Percentiles rank a stretch among this genome's conserved stretches.
These are phyloP conservation scores for Pterois miles DNA, from an alignment of 2,797 vertebrate species.

Conservation along the genomic window DNA sequence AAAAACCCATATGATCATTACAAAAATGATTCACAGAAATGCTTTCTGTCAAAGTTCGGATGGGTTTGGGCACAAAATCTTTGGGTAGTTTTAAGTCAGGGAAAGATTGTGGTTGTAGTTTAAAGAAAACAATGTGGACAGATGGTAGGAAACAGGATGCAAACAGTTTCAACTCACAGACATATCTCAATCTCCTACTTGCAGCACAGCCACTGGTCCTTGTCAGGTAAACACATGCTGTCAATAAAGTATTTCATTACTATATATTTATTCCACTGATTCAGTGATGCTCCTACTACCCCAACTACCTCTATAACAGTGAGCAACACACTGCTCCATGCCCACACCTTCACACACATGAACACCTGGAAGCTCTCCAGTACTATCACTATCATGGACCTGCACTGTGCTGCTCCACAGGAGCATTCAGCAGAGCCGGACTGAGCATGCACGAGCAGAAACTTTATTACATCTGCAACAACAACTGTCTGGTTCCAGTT, in stretches of 20 bases:
- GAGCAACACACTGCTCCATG: neutral
- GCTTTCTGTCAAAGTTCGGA: neutral
- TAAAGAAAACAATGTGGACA: neutral
- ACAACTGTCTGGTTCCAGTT: neutral
- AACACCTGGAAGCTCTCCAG: constrained; percentile 36
- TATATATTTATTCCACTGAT: neutral
- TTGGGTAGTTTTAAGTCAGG: neutral
- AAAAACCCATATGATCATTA: neutral
- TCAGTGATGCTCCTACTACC: neutral
- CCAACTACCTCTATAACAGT: neutral
- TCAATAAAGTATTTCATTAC: neutral
- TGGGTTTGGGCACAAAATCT: neutral
- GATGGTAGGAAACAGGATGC: neutral
- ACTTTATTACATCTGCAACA: constrained; percentile 28
- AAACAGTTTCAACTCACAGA: neutral
- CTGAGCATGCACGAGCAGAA: neutral
- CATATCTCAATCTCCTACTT: neutral
- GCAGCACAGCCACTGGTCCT: neutral
- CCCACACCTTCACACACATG: neutral
- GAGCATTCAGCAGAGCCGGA: neutral
- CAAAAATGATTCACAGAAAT: neutral
- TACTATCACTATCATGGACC: constrained; percentile 16
- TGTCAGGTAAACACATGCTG: neutral
- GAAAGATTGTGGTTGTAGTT: neutral
- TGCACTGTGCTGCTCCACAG: neutral